Conservation (phyloP, 2,797 vertebrate genomes). For the Brachyrhaphis roseni region DNA sequence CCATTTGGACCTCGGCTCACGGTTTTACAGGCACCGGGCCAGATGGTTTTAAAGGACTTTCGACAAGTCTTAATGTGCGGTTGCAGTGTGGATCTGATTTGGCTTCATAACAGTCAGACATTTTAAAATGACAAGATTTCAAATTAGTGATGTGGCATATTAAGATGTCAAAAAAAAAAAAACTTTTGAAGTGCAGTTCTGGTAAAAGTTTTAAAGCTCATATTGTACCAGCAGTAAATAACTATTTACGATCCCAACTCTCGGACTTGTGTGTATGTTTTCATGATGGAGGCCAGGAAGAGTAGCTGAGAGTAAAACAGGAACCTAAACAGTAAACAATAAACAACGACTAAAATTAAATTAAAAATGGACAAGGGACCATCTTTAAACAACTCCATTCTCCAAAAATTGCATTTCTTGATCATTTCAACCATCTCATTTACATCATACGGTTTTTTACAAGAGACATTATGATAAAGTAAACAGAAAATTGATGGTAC, state of each 20-base stretch:
- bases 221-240: not conserved
- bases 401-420: not conserved
- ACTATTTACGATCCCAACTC: not conserved
- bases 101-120: not conserved
- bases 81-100: not conserved
- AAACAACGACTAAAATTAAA: not conserved
- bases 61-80: conserved; percentile 8
- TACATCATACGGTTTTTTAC: not conserved
- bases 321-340: too few species aligned
- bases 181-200: not conserved
- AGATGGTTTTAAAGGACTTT: conserved; percentile 41
- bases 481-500: not conserved
- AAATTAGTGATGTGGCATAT: not conserved
- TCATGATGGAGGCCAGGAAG: too few species aligned
- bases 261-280: not conserved
- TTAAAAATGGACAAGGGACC: not conserved
- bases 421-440: not conserved
- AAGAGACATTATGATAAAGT: not conserved
- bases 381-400: not conserved
- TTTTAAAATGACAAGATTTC: not conserved
- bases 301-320: too few species aligned
- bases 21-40: conserved; percentile 22
- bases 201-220: not conserved
- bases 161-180: not conserved
- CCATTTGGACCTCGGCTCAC: conserved; percentile 41